Evolutionary conservation across 2,797 vertebrate genomes (phyloP).

Genomic region (Uromys caudimaculatus): DNA sequence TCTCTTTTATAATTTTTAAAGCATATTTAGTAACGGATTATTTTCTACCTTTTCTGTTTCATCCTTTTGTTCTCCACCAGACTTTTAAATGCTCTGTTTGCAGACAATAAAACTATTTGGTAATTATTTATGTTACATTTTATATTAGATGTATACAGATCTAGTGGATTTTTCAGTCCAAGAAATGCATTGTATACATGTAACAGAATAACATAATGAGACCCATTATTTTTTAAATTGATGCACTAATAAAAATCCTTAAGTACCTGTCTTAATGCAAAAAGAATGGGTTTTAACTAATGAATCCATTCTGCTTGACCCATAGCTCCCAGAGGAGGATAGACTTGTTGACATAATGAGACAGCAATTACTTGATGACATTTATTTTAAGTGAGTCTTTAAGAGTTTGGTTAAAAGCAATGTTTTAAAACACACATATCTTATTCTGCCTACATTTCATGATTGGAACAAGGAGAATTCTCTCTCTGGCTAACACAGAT

Average conservation of each 20-base stretch:
- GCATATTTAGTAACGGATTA: background rate
- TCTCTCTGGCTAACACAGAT: conserved; percentile 6
- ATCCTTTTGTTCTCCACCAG: background rate
- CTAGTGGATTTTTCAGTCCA: background rate
- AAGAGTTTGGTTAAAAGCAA: conserved; percentile 52
- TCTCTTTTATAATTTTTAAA: background rate
- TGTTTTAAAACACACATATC: conserved; percentile 31
- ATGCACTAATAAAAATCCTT: background rate
- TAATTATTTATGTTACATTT: background rate
- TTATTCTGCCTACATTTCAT: conserved; percentile 50
- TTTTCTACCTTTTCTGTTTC: background rate
- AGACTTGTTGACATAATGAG: conserved; percentile 29
- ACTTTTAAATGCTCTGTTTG: background rate
- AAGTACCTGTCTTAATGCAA: background rate
- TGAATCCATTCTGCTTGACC: background rate
- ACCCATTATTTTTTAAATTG: background rate
- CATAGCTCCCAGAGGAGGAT: background rate
- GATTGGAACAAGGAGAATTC: conserved; percentile 47
- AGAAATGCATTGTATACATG: background rate
- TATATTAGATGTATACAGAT: background rate
- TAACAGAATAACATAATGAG: background rate
- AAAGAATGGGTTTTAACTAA: conserved; percentile 3
- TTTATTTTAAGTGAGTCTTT: conserved; percentile 51
- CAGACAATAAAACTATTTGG: too few species aligned
- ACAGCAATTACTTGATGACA: conserved; percentile 22